Evolutionary conservation across 2,888 invertebrate species (phyloP), one percentile per base, ranked within the genome.

Genomic region (Drosophila kanekoi): DNA sequence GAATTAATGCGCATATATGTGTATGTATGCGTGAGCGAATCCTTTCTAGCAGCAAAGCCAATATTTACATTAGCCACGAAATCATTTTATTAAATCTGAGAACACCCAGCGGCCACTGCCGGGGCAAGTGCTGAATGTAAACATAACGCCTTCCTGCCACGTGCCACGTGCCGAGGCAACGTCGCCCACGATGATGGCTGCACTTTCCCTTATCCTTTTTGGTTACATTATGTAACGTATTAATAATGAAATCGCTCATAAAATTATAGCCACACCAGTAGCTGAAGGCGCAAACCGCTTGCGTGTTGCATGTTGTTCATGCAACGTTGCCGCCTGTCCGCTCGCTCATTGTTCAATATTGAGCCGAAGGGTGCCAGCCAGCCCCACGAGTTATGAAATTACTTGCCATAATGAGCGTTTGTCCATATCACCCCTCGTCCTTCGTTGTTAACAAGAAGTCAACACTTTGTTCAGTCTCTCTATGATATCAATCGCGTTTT

Each of bases 371-470:
- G 56, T 62, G 65, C 92, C 92, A n/a, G 65, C 92, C 92, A 82
- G 89, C 92, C 91, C 89, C 90, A 87, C 87, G 88, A 92, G 91
- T 92, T 92, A 92, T 92, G 92, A 92, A 92, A 92, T 92, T 91
- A 92, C 91, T 91, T 92, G 89, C 87, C 91, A 90, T 92, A 91
- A 91, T 91, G 77, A 72, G 71, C 76, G 76, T 70, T 72, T 71
- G 66, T 69, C 66, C 43, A 48, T 61, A 53, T 54, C 65, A 74
- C 77, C 77, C 65, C 77, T 65, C 52, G 48, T 35, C 35, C 9
- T 59, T 41, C 38, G 23, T 37, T 63, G 69, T 68, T 53, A 87
- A 87, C 89, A 87, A 81, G 79, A 89, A 89, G 90, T 89, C 90
- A 84, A 41, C 73, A 69, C 73, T 72, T 87, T 87, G 67, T 72